Evolutionary conservation across 1,140 invertebrate genomes (phyloP).

Genomic region (Drosophila paulistorum): DNA sequence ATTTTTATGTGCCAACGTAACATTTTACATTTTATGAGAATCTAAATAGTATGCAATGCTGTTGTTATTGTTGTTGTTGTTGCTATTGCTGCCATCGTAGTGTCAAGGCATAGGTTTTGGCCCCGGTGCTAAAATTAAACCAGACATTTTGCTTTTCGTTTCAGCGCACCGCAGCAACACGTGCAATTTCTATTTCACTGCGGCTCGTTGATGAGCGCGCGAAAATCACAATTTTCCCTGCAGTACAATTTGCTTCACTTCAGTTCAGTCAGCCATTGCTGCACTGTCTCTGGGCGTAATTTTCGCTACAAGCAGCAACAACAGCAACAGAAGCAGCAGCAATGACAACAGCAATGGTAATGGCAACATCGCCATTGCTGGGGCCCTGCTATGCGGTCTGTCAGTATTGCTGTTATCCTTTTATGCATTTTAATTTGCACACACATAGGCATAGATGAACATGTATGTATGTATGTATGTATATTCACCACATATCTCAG

Average conservation of each 20-base stretch:
- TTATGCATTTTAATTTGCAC: conserved; percentile 79
- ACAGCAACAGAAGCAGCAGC: conserved; percentile 44
- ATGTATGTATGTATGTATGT: too few relatives aligned
- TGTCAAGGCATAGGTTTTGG: conserved; percentile 63
- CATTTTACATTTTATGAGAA: conserved; percentile 66
- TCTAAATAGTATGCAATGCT: conserved; percentile 73
- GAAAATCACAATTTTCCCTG: conserved; percentile 79
- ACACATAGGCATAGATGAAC: conserved; percentile 38
- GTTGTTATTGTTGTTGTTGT: conserved; percentile 53
- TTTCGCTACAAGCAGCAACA: conserved; percentile 55
- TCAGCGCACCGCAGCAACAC: conserved; percentile 63
- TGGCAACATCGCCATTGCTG: conserved; percentile 29
- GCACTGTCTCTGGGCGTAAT: conserved; percentile 66
- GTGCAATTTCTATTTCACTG: conserved; percentile 57
- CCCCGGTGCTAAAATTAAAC: conserved; percentile 74
- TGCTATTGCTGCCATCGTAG: conserved; percentile 48
- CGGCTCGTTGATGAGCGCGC: conserved; percentile 64
- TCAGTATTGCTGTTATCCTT: conserved; percentile 71
- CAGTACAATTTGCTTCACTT: conserved; percentile 73
- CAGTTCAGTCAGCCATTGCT: conserved; percentile 22
- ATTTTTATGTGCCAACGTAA: conserved; percentile 73
- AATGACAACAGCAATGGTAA: conserved; percentile 25
- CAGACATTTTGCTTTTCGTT: conserved; percentile 64
- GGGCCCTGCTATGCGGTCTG: conserved; percentile 59
- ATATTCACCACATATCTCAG: conserved; percentile 2